Evolutionary conservation across 2,888 invertebrate genomes (phyloP), one percentile per base, ranked within the genome.

Genomic region (Dexiosoma caninum): DNA sequence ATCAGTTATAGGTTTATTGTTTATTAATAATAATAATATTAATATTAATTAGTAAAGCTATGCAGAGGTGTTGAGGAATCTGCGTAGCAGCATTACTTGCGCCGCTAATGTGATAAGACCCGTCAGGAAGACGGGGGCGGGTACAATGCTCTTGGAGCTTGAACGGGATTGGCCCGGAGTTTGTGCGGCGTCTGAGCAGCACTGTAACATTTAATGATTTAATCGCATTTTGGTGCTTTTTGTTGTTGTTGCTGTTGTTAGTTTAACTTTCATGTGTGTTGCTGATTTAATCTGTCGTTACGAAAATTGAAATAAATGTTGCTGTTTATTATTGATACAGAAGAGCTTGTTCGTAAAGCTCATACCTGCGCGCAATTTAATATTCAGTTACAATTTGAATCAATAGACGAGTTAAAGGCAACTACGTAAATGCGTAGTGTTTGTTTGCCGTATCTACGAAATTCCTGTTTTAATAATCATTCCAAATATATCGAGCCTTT

Each of bases 281-380:
- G 70, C 77, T 49, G 77, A 77, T 77, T 70, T 70, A 77, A 70
- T 77, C 69, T 77, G 77, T 70, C 77, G 32, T 62, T 70, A 70
- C 40, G 53, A 64, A 64, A 70, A 77, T 77, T 70, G 62, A 77
- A 77, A 64, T 77, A 49, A 64, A 64, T 57, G 49, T 49, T 70
- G 21, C 21, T 70, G 64, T 64, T 64, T 64, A 76, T 70, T 67
- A 75, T 67, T 49, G 30, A 14, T 21, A 66, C 40, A 49, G 27
- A n/a, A n/a, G n/a, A 49, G n/a, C 21, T 19, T 32, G 55, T 69
- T 67, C 27, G 12, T 30, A 59, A 0, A 21, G 23, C 23, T 44
- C 42, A 44, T 23, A 21, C 9, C 44, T 35, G 37, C 3, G 7
- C 3, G 10, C 14, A 53, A 57, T 66, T 21, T 27, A 53, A 35